Evolutionary conservation across 2,113 vertebrate species (phyloP).

Genomic region (Labrus mixtus): DNA sequence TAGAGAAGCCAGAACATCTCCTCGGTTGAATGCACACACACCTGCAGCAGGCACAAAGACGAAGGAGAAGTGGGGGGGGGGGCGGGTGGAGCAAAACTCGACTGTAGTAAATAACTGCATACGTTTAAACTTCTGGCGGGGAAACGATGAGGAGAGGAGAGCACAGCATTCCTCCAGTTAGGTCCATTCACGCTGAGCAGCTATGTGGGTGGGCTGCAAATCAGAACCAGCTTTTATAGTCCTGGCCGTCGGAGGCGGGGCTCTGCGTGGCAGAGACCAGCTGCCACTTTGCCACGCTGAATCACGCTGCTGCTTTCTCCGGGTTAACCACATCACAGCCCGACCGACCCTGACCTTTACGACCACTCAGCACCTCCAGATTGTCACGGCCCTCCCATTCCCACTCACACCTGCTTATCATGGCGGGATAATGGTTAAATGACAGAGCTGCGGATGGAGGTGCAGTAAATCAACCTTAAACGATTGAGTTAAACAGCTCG

Average conservation of each 20-base stretch:
- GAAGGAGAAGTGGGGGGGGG: background rate
- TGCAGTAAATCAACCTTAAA: slow-evolving; percentile 26
- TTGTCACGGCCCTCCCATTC: slow-evolving; percentile 47
- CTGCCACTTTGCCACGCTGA: slow-evolving; percentile 48
- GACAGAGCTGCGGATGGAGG: slow-evolving; percentile 36
- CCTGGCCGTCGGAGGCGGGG: slow-evolving; percentile 38
- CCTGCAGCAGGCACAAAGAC: slow-evolving; percentile 62
- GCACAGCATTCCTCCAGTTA: slow-evolving; percentile 47
- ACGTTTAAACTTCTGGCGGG: slow-evolving; percentile 69
- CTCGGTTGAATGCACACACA: slow-evolving; percentile 69
- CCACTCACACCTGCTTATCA: slow-evolving; percentile 55
- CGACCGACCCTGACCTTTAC: slow-evolving; percentile 42
- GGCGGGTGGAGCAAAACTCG: slow-evolving; percentile 26
- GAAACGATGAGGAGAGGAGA: slow-evolving; percentile 61
- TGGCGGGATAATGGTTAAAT: slow-evolving; percentile 49
- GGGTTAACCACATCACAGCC: slow-evolving; percentile 64
- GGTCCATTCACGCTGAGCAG: slow-evolving; percentile 52
- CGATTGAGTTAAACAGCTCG: slow-evolving; percentile 34
- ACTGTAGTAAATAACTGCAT: slow-evolving; percentile 76
- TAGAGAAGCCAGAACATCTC: slow-evolving; percentile 72
- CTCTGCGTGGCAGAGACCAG: slow-evolving; percentile 60
- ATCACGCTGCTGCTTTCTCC: slow-evolving; percentile 21
- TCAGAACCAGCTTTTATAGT: slow-evolving; percentile 71
- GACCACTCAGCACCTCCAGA: slow-evolving; percentile 44
- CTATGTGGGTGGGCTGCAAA: slow-evolving; percentile 81